Percentiles rank a stretch among this genome's conserved stretches.
Evolutionary conservation across 30 jellyfish, hydroid and myxozoan genomes (phyloP).

Genomic region (Turritopsis dohrnii): DNA sequence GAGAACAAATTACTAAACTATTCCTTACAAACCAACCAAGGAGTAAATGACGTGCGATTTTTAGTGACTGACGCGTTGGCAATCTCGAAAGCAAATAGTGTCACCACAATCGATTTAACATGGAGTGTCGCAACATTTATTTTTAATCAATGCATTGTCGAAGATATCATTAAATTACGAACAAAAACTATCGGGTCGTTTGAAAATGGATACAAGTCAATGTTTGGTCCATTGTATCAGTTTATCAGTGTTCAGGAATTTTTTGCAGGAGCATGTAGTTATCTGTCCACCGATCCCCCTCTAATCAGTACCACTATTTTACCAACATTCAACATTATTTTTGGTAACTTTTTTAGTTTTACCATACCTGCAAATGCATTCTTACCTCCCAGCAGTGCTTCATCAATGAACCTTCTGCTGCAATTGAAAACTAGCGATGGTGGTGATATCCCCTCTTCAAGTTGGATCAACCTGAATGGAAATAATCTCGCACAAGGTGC

Average conservation of each 20-base stretch:
- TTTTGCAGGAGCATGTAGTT: conserved; percentile 38
- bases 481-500: conserved; percentile 15
- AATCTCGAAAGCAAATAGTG: conserved; percentile 28
- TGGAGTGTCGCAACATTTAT: conserved; percentile 48
- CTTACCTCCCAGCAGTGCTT: conserved; percentile 54
- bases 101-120: conserved; percentile 30
- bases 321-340: conserved; percentile 12
- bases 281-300: conserved; percentile 57
- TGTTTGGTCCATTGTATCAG: conserved; percentile 42
- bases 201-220: conserved; percentile 21
- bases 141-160: conserved; percentile 37
- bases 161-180: conserved; percentile 43
- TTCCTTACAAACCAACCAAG: conserved; percentile 21
- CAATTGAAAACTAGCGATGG: conserved; percentile 31
- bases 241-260: conserved; percentile 19
- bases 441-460: conserved; percentile 1
- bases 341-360: conserved; percentile 49
- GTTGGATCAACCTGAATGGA: conserved; percentile 32
- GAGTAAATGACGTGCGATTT: not conserved
- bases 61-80: conserved; percentile 14
- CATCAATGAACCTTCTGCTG: conserved; percentile 45
- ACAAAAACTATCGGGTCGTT: conserved; percentile 36
- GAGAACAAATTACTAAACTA: not conserved
- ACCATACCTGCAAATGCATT: conserved; percentile 40
- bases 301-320: conserved; percentile 4